Evolutionary conservation across 2,113 vertebrate species (phyloP).

Genomic region (Oncorhynchus tshawytscha): DNA sequence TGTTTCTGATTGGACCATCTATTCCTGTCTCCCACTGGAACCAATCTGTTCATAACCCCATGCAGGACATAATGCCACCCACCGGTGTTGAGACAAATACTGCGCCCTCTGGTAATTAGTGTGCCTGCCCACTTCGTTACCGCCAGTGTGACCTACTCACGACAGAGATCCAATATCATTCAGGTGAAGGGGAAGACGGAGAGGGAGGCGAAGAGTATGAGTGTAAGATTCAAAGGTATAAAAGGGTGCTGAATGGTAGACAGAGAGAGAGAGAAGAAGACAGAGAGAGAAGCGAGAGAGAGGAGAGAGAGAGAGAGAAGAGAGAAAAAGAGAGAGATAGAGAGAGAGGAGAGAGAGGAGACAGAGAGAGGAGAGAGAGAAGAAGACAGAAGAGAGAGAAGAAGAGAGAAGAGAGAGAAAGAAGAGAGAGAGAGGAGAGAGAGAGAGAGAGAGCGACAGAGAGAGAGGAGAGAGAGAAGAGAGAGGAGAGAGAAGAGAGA

Average conservation of each 20-base stretch:
- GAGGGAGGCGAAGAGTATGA: too few relatives aligned
- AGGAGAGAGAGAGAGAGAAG: background rate
- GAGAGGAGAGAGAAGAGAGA: too few relatives aligned
- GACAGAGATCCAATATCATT: conserved; percentile 48
- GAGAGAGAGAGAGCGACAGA: too few relatives aligned
- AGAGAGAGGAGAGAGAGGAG: background rate
- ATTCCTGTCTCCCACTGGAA: conserved; percentile 64
- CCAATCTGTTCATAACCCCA: conserved; percentile 70
- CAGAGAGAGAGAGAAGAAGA: background rate
- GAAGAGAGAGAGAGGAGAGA: too few relatives aligned
- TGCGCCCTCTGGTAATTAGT: conserved; percentile 62
- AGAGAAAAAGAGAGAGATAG: background rate
- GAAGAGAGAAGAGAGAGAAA: too few relatives aligned
- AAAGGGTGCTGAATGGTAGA: background rate
- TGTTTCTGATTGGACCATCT: conserved; percentile 66
- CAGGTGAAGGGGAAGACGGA: background rate
- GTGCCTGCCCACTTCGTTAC: conserved; percentile 58
- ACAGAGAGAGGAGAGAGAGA: too few relatives aligned
- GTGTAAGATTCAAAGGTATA: background rate
- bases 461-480: too few relatives aligned
- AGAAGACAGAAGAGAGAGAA: too few relatives aligned
- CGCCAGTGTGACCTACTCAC: conserved; percentile 61
- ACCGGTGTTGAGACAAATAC: conserved; percentile 49
- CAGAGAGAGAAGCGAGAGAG: too few relatives aligned
- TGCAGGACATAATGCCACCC: conserved; percentile 54